Conservation (phyloP, 2,888 invertebrate genomes). For the Lordiphosa andalusiaca region DNA sequence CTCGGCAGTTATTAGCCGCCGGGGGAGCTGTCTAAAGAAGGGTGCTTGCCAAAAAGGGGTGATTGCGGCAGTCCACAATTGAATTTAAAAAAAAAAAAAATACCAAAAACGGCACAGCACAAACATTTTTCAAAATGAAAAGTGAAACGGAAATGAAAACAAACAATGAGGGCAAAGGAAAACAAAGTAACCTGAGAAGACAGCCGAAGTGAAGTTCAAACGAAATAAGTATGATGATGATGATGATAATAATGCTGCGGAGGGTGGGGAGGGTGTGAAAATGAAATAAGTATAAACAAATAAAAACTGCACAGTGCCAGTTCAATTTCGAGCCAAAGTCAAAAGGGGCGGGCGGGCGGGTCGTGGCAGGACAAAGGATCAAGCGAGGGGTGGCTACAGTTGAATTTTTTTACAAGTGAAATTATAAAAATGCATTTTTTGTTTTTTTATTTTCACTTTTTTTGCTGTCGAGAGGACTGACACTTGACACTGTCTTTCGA, state of each 20-base stretch:
- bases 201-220: conserved; percentile 48
- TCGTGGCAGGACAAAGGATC: conserved; percentile 5
- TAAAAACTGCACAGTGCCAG: conserved; percentile 50
- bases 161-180: conserved; percentile 60
- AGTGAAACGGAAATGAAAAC: conserved; percentile 71
- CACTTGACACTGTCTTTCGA: conserved; percentile 18
- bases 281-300: conserved; percentile 72
- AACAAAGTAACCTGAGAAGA: conserved; percentile 70
- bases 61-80: conserved; percentile 66
- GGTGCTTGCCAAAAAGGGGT: conserved; percentile 41
- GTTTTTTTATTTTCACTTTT: not conserved
- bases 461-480: not conserved
- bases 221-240: conserved; percentile 41
- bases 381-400: conserved; percentile 14
- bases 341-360: conserved; percentile 43
- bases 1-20: conserved; percentile 52
- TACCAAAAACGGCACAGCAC: conserved; percentile 24
- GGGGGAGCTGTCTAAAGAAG: conserved; percentile 28
- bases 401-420: not conserved
- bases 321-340: conserved; percentile 49
- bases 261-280: conserved; percentile 56
- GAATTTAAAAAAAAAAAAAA: conserved; percentile 47
- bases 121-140: conserved; percentile 63
- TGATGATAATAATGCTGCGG: conserved; percentile 17
- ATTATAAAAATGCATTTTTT: not conserved